Conservation (phyloP, 2,113 vertebrate genomes). For the Myrmophylax atrothorax region DNA sequence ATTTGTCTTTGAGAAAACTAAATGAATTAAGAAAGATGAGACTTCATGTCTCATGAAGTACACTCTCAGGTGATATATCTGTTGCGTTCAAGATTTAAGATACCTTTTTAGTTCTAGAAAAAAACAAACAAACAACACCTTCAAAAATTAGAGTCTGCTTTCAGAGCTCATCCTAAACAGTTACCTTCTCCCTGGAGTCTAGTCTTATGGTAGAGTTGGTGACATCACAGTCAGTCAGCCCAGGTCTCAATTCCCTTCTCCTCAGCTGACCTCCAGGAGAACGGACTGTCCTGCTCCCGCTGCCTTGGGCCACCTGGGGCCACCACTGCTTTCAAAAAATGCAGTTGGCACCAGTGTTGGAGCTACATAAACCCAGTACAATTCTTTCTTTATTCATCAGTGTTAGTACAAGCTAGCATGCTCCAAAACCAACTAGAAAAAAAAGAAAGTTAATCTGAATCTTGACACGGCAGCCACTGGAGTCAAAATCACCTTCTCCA, state of each 20-base stretch:
- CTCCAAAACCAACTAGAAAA: neutral
- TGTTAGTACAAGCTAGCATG: neutral
- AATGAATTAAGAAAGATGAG: neutral
- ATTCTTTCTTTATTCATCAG: neutral
- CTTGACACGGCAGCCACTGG: neutral
- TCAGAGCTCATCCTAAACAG: neutral
- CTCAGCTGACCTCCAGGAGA: neutral
- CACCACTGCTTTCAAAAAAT: neutral
- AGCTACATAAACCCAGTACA: neutral
- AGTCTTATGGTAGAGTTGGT: neutral
- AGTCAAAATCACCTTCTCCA: neutral
- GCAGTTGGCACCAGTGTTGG: neutral
- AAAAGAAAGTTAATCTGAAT: neutral
- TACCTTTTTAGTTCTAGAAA: neutral
- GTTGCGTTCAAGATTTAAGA: neutral
- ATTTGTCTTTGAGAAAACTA: neutral
- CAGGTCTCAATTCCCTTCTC: neutral
- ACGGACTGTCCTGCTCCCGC: fast-evolving
- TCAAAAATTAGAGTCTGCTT: neutral
- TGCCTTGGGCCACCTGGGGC: neutral
- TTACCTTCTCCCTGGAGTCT: neutral
- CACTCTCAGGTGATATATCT: neutral
- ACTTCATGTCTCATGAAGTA: neutral
- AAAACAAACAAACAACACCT: neutral
- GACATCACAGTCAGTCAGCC: neutral